A percentile compares a stretch with the other conserved stretches of the same genome.
These are phyloP conservation scores for Paguma larvata DNA, from an alignment of 2,797 vertebrate genomes.

Conservation along the genomic window DNA sequence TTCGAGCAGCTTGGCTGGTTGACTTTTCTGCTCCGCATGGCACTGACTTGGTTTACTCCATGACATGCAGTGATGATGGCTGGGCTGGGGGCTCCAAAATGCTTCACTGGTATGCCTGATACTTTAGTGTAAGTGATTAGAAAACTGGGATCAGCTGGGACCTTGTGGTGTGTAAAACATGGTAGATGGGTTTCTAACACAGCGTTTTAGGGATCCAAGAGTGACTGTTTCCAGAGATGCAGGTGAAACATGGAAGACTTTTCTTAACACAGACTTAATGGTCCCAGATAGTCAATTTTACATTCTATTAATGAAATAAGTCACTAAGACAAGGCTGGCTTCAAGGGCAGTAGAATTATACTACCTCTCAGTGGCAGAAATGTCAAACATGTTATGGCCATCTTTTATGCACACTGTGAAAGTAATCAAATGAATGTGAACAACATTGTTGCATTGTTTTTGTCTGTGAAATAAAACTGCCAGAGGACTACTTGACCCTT, in stretches of 20 bases:
- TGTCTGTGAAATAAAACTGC: conserved; percentile 43
- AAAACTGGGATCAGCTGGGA: neutral
- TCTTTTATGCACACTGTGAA: conserved; percentile 23
- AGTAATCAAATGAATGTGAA: neutral
- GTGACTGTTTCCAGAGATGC: neutral
- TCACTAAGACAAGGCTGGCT: neutral
- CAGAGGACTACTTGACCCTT: neutral
- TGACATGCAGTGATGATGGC: neutral
- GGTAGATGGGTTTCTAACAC: neutral
- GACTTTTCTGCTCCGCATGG: neutral
- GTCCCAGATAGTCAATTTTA: neutral
- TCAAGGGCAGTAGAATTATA: neutral
- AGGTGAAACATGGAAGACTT: neutral
- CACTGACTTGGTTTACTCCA: neutral
- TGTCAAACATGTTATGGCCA: neutral
- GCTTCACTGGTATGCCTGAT: neutral
- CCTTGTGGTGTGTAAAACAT: neutral
- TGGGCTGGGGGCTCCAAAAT: neutral
- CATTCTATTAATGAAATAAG: neutral
- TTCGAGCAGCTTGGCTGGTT: neutral
- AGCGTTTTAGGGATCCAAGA: neutral
- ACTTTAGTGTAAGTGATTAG: neutral
- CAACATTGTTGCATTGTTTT: neutral
- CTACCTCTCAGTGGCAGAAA: neutral
- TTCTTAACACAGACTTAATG: neutral